Conservation (phyloP, 2,888 invertebrate species). For the Diarsia brunnea region DNA sequence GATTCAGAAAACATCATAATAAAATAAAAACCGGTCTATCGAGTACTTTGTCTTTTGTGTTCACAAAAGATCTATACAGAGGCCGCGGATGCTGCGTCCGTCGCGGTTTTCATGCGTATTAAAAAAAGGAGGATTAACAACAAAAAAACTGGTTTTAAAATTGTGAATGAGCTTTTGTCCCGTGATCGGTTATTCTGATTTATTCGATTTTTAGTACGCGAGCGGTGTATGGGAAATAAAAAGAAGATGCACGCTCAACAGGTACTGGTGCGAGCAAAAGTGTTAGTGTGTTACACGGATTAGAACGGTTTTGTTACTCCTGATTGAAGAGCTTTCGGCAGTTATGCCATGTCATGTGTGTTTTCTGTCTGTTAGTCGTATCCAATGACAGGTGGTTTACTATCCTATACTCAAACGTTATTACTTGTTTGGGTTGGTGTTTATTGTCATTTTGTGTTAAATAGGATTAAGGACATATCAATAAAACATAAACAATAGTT, state of each 20-base stretch:
- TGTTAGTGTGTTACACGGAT: constrained; percentile 59
- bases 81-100: constrained; percentile 88
- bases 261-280: constrained; percentile 81
- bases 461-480: neutral
- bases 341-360: constrained; percentile 9
- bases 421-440: neutral
- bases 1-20: constrained; percentile 73
- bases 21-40: constrained; percentile 85
- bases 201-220: constrained; percentile 89
- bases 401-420: neutral
- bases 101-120: constrained; percentile 75
- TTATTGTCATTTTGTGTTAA: neutral
- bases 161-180: constrained; percentile 87
- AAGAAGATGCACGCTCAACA: constrained; percentile 86
- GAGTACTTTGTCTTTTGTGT: constrained; percentile 84
- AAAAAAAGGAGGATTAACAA: constrained; percentile 75
- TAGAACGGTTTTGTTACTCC: constrained; percentile 45
- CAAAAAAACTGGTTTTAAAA: constrained; percentile 85
- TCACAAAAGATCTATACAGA: constrained; percentile 86
- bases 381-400: neutral
- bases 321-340: constrained; percentile 31
- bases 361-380: neutral
- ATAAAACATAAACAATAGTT: neutral
- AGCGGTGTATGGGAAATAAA: constrained; percentile 83
- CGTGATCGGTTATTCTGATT: constrained; percentile 90